These are phyloP conservation scores for Tanytarsus gracilentus DNA, from an alignment of 2,888 invertebrate genomes.

Conservation along the genomic window DNA sequence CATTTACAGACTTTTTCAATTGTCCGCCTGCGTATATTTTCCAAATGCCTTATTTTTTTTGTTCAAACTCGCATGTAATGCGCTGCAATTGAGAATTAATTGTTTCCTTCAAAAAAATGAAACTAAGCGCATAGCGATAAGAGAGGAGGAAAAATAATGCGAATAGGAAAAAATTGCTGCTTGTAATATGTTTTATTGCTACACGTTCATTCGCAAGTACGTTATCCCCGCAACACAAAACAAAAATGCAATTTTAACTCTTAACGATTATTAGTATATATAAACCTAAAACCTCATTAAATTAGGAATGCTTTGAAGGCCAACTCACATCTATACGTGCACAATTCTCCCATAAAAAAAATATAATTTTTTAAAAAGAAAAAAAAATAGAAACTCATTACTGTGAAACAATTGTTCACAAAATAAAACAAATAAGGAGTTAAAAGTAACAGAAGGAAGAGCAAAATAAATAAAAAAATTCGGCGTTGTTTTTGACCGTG, in stretches of 20 bases:
- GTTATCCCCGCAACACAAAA: too few relatives aligned
- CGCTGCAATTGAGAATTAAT: slow-evolving; percentile 27
- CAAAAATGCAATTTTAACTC: slow-evolving; percentile 13
- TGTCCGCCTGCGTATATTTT: slow-evolving; percentile 3
- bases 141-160: slow-evolving; percentile 16
- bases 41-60: slow-evolving; percentile 15
- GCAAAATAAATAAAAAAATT: slow-evolving; percentile 10
- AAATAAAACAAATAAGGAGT: too few relatives aligned
- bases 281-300: slow-evolving; percentile 12
- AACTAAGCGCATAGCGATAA: slow-evolving; percentile 1
- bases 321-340: background rate
- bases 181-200: background rate
- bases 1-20: background rate
- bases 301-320: slow-evolving; percentile 15
- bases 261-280: background rate
- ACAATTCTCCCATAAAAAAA: too few relatives aligned
- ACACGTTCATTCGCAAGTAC: background rate
- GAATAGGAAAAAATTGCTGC: slow-evolving; percentile 5
- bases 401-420: too few relatives aligned
- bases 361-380: too few relatives aligned
- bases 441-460: background rate
- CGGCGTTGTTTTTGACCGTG: slow-evolving; percentile 19
- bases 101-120: slow-evolving; percentile 24
- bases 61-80: slow-evolving; percentile 9
- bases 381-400: too few relatives aligned